These are phyloP conservation scores for Sericinus montela DNA, from an alignment of 2,888 invertebrate genomes.

Conservation along the genomic window DNA sequence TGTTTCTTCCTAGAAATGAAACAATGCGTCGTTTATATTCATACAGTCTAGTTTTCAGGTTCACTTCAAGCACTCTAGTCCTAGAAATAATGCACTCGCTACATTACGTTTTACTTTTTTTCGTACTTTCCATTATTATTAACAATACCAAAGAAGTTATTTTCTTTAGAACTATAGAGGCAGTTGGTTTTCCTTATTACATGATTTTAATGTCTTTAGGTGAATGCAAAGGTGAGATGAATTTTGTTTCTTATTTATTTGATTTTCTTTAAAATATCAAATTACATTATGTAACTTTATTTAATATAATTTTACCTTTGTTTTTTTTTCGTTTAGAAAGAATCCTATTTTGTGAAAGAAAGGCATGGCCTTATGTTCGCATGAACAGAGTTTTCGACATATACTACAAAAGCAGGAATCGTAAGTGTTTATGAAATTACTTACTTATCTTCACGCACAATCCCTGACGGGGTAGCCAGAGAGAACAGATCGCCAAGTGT, in stretches of 20 bases:
- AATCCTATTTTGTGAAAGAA: slow-evolving; percentile 44
- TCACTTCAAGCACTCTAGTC: no score
- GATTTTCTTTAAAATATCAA: no score
- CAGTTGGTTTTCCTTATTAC: slow-evolving; percentile 48
- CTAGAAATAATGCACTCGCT: not conserved
- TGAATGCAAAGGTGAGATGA: slow-evolving; percentile 52
- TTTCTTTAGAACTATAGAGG: slow-evolving; percentile 34
- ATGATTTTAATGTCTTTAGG: slow-evolving; percentile 53
- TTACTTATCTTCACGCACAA: no score
- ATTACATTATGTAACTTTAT: no score
- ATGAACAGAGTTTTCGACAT: slow-evolving; percentile 58
- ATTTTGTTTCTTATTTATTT: not conserved
- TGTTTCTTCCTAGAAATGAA: not conserved
- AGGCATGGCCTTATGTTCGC: slow-evolving; percentile 44
- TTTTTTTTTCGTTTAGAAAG: slow-evolving; percentile 34
- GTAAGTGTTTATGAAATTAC: slow-evolving; percentile 36
- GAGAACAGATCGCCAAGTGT: no score
- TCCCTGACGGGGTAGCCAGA: no score
- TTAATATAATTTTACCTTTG: no score
- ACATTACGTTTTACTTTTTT: not conserved
- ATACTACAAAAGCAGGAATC: slow-evolving; percentile 42
- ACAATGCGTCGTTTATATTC: slow-evolving; percentile 4
- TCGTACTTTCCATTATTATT: not conserved
- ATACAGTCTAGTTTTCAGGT: not conserved
- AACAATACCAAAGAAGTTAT: slow-evolving; percentile 2